phyloP scores from a whole-genome alignment of 1,140 invertebrate species.

The Cyclina sinensis region DNA sequence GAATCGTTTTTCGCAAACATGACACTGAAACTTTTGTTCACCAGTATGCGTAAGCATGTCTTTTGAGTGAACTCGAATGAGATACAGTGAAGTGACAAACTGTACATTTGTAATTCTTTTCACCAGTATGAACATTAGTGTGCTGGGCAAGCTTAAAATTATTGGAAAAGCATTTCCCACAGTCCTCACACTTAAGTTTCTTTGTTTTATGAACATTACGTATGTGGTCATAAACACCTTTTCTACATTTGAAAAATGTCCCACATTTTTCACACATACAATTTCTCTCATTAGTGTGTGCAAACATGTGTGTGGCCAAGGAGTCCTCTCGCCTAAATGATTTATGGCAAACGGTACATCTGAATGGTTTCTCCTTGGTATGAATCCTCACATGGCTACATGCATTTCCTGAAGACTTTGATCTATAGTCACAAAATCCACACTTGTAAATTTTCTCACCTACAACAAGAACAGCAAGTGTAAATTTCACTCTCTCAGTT shows the following conservation, averaged over 20 bases:
- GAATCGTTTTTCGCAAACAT: constrained; percentile 7
- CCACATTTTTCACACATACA: neutral
- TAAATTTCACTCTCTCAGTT: too few species aligned
- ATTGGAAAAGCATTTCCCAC: neutral
- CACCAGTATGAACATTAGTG: neutral
- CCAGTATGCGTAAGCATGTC: constrained; percentile 22
- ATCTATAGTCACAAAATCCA: neutral
- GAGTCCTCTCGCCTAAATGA: neutral
- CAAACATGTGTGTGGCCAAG: neutral
- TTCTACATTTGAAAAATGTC: neutral
- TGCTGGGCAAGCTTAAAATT: neutral
- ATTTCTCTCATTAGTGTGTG: neutral
- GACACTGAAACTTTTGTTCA: constrained; percentile 25
- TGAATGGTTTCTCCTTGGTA: neutral
- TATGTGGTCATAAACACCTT: neutral
- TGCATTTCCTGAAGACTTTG: neutral
- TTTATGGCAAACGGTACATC: neutral
- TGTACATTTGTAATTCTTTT: neutral
- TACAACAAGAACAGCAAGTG: neutral
- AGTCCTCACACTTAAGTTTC: neutral
- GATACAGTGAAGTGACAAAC: neutral
- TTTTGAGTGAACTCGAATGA: neutral
- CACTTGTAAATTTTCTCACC: constrained; percentile 2
- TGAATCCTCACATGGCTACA: neutral
- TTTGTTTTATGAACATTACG: neutral